Conservation (phyloP, 2,888 invertebrate genomes). For the Lepeophtheirus nordmannii region DNA sequence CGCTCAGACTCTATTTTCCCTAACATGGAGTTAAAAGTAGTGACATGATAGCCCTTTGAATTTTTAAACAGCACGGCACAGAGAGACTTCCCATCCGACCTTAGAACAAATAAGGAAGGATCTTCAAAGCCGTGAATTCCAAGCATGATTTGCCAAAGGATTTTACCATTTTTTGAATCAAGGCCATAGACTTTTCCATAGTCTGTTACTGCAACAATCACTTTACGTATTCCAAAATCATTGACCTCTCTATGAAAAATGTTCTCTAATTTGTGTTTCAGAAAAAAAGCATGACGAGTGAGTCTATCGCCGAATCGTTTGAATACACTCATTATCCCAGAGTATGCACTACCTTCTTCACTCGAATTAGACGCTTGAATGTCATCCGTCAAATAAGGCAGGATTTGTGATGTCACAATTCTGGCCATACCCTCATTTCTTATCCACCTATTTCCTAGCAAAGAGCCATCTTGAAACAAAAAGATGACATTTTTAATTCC, state of each 20-base stretch:
- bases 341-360: neutral
- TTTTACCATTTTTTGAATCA: conserved; percentile 59
- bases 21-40: conserved; percentile 75
- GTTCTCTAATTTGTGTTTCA: neutral
- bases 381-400: neutral
- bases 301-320: neutral
- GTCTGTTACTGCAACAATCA: conserved; percentile 16
- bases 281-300: neutral
- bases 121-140: neutral
- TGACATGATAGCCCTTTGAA: conserved; percentile 54
- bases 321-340: neutral
- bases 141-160: conserved; percentile 56
- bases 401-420: neutral
- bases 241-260: conserved; percentile 39
- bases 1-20: conserved; percentile 41
- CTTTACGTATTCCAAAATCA: conserved; percentile 22
- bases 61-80: conserved; percentile 66
- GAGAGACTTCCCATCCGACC: neutral
- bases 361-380: neutral
- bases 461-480: neutral
- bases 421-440: neutral
- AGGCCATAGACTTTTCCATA: conserved; percentile 53
- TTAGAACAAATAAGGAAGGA: conserved; percentile 1
- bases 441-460: neutral
- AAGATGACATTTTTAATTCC: neutral